phyloP scores from a whole-genome alignment of 2,888 invertebrate species.

The Eudemis profundana region DNA sequence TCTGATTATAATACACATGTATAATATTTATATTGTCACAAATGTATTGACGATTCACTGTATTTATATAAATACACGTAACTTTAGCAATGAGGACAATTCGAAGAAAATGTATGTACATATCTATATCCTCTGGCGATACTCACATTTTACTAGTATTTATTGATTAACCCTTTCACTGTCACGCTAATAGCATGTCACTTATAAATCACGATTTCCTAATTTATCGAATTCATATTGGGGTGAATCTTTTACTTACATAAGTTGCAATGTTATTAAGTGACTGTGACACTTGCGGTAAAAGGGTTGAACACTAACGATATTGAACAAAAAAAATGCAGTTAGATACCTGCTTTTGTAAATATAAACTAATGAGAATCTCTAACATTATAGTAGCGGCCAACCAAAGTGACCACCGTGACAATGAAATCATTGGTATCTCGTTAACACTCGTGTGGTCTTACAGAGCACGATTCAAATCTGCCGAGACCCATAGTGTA shows the following conservation, averaged over 20 bases:
- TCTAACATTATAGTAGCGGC: too few species aligned
- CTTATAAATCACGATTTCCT: background rate
- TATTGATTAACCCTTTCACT: background rate
- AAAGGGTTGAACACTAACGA: constrained; percentile 15
- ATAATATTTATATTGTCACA: background rate
- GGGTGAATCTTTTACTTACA: background rate
- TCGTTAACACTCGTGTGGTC: too few species aligned
- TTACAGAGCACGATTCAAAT: too few species aligned
- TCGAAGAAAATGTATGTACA: background rate
- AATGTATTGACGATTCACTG: background rate
- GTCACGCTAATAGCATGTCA: background rate
- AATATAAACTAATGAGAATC: constrained; percentile 17
- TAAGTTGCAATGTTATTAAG: background rate
- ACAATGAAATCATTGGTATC: too few species aligned
- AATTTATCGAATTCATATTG: background rate
- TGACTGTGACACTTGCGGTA: constrained; percentile 6
- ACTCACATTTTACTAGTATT: background rate
- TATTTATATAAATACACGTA: too few species aligned
- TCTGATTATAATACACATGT: background rate
- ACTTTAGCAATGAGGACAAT: background rate
- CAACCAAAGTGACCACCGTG: too few species aligned
- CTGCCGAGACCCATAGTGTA: too few species aligned
- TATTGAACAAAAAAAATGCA: constrained; percentile 12
- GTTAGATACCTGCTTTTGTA: background rate
- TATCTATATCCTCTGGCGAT: background rate